Conservation (phyloP, 1,140 invertebrate genomes). For the Araneus ventricosus region DNA sequence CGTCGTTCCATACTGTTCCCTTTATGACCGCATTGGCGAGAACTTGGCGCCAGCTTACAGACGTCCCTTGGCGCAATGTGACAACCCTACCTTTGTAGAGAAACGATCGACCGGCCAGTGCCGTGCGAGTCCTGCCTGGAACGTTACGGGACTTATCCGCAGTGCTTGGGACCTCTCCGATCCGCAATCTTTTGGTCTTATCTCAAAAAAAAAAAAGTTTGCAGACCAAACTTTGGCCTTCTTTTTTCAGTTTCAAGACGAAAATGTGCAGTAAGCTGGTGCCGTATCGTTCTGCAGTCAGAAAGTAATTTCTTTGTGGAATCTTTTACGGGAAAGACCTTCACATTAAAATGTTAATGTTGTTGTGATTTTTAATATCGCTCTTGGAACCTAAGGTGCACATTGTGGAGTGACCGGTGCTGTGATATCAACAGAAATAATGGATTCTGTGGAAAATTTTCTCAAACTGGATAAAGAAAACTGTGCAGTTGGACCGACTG, state of each 20-base stretch:
- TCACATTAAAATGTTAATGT: conserved; percentile 5
- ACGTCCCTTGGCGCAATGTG: conserved; percentile 61
- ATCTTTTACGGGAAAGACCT: background rate
- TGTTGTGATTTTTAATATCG: conserved; percentile 30
- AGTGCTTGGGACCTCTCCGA: conserved; percentile 40
- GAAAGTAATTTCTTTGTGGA: background rate
- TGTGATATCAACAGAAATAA: background rate
- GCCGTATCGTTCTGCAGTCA: background rate
- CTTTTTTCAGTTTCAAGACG: background rate
- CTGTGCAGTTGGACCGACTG: background rate
- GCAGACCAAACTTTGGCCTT: background rate
- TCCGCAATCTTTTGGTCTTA: conserved; percentile 32
- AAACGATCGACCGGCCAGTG: conserved; percentile 69
- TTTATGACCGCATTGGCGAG: conserved; percentile 34
- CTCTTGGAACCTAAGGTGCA: background rate
- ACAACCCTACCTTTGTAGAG: conserved; percentile 68
- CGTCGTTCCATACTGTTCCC: background rate
- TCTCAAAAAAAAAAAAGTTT: conserved; percentile 40
- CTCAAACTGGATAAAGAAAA: conserved; percentile 13
- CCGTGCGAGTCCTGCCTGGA: conserved; percentile 56
- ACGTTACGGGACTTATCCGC: conserved; percentile 62
- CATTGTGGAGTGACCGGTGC: background rate
- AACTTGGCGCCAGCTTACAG: conserved; percentile 2
- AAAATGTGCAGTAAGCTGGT: background rate
- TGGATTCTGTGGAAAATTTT: background rate